Evolutionary conservation across 1,140 invertebrate species (phyloP).

Genomic region (Epicauta chinensis): DNA sequence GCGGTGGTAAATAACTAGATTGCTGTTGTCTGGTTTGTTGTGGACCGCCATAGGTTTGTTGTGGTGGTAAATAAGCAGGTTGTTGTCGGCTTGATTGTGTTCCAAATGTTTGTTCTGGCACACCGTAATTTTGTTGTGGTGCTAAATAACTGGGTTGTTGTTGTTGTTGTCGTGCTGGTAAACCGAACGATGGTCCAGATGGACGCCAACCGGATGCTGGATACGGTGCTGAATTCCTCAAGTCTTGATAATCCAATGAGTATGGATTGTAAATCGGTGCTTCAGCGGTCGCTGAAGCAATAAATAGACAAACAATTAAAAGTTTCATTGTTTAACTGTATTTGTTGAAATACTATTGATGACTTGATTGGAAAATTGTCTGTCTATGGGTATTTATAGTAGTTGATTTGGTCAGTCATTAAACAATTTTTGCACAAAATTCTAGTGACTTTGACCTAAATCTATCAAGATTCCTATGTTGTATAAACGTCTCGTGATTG

Average conservation of each 20-base stretch:
- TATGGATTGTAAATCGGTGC: constrained; percentile 1
- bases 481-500: too few relatives aligned
- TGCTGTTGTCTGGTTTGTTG: too few relatives aligned
- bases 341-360: too few relatives aligned
- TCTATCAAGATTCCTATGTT: too few relatives aligned
- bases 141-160: not conserved
- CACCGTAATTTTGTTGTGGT: not conserved
- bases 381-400: too few relatives aligned
- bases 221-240: constrained; percentile 4
- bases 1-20: too few relatives aligned
- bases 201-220: constrained; percentile 24
- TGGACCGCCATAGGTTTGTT: not conserved
- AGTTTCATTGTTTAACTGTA: not conserved
- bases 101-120: not conserved
- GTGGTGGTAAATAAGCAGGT: not conserved
- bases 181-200: constrained; percentile 16
- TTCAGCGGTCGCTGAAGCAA: constrained; percentile 1
- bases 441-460: too few relatives aligned
- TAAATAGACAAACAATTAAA: not conserved
- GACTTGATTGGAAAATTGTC: too few relatives aligned
- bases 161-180: constrained; percentile 5
- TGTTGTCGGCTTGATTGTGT: too few relatives aligned
- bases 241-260: constrained; percentile 3
- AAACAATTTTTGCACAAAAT: too few relatives aligned
- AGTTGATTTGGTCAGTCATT: too few relatives aligned